These are phyloP conservation scores for Gnatocerus cornutus DNA, from an alignment of 2,888 invertebrate genomes.

Conservation along the genomic window DNA sequence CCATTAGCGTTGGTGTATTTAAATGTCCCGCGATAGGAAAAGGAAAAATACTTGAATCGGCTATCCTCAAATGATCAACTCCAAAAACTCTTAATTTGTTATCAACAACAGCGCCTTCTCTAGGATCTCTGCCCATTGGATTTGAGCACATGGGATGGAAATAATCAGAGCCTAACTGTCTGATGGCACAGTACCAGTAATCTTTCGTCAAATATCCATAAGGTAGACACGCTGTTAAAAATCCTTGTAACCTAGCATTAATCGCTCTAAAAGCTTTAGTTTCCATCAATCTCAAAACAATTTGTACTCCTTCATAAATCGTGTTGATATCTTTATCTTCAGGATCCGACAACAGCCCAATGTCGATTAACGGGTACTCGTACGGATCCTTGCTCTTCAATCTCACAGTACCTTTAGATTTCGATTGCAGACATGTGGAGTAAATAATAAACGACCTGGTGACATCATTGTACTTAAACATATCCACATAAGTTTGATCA, in stretches of 20 bases:
- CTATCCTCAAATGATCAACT: slow-evolving; percentile 75
- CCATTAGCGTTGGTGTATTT: slow-evolving; percentile 79
- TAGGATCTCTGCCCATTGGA: slow-evolving; percentile 79
- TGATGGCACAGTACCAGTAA: slow-evolving; percentile 74
- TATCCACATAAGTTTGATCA: slow-evolving; percentile 62
- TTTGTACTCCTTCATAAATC: slow-evolving; percentile 72
- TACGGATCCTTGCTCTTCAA: slow-evolving; percentile 30
- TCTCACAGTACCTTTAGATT: slow-evolving; percentile 23
- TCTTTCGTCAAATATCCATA: slow-evolving; percentile 72
- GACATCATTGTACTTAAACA: slow-evolving; percentile 64
- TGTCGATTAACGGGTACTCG: slow-evolving; percentile 27
- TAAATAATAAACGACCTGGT: slow-evolving; percentile 46
- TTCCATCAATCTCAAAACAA: slow-evolving; percentile 68
- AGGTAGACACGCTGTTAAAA: slow-evolving; percentile 68
- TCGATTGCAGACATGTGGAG: slow-evolving; percentile 30
- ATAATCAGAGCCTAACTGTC: slow-evolving; percentile 75
- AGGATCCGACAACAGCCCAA: slow-evolving; percentile 16
- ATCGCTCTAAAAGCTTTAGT: slow-evolving; percentile 73
- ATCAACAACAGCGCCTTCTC: slow-evolving; percentile 77
- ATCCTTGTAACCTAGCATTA: slow-evolving; percentile 65
- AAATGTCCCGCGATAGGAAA: slow-evolving; percentile 78
- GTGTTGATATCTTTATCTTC: slow-evolving; percentile 69
- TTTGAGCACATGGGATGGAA: slow-evolving; percentile 81
- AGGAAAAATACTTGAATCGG: slow-evolving; percentile 80
- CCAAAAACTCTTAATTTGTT: slow-evolving; percentile 76